These are phyloP conservation scores for Rhynchonycteris naso DNA, from an alignment of 2,797 vertebrate genomes.

Conservation along the genomic window DNA sequence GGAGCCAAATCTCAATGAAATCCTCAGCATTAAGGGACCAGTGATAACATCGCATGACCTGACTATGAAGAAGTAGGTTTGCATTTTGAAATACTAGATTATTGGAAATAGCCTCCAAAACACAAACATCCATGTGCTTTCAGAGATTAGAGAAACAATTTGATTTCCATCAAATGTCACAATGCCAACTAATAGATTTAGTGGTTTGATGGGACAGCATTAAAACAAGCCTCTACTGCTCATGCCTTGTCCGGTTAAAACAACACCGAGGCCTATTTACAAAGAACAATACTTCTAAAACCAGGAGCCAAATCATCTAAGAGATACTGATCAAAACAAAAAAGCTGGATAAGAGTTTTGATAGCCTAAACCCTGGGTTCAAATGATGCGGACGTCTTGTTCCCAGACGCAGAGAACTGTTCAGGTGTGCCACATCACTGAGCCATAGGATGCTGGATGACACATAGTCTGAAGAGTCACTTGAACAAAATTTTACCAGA, in stretches of 20 bases:
- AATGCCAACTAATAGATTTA: not conserved
- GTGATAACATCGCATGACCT: not conserved
- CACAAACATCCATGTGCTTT: not conserved
- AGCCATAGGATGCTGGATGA: not conserved
- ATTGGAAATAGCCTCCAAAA: not conserved
- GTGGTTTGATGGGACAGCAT: not conserved
- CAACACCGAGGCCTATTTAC: not conserved
- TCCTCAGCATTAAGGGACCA: not conserved
- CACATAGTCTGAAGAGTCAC: not conserved
- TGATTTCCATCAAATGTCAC: not conserved
- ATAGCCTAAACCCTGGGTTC: not conserved
- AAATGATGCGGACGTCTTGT: not conserved
- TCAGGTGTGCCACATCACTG: not conserved
- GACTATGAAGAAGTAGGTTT: not conserved
- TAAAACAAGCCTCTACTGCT: not conserved
- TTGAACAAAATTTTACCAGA: not conserved
- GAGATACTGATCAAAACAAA: conserved; percentile 7
- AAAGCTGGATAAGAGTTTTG: not conserved
- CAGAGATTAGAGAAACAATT: not conserved
- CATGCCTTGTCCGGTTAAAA: not conserved
- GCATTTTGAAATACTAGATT: not conserved
- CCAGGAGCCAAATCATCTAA: not conserved
- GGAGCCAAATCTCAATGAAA: not conserved
- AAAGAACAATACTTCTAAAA: not conserved
- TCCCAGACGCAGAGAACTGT: not conserved